These are phyloP conservation scores for Notodonta dromedarius DNA, from an alignment of 2,888 invertebrate genomes.

Conservation along the genomic window DNA sequence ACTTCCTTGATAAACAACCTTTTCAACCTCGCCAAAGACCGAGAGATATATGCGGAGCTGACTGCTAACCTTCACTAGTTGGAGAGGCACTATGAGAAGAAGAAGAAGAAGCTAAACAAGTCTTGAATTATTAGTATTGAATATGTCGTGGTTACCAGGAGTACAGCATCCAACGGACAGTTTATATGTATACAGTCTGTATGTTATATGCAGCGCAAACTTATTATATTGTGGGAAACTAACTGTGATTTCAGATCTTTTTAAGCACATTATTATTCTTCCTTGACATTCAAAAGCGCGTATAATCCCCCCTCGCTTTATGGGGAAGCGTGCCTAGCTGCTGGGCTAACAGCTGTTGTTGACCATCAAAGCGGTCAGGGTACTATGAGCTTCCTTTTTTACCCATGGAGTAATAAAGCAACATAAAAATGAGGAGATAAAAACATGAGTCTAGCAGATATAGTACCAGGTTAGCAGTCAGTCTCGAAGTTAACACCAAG, in stretches of 20 bases:
- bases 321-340: too few relatives aligned
- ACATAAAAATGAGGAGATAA: neutral
- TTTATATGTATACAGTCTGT: constrained; percentile 18
- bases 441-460: neutral
- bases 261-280: constrained; percentile 9
- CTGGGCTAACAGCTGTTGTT: too few relatives aligned
- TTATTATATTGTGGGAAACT: too few relatives aligned
- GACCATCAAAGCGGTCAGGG: too few relatives aligned
- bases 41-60: too few relatives aligned
- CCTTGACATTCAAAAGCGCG: too few relatives aligned
- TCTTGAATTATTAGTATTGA: constrained; percentile 5
- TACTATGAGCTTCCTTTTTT: neutral
- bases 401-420: neutral
- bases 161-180: constrained; percentile 24
- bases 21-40: too few relatives aligned
- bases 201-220: constrained; percentile 5
- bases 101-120: too few relatives aligned
- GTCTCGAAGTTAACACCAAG: neutral
- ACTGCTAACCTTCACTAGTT: too few relatives aligned
- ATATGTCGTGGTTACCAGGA: constrained; percentile 12
- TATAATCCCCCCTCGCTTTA: too few relatives aligned
- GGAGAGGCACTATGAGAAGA: too few relatives aligned
- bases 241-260: constrained; percentile 45
- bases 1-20: too few relatives aligned
- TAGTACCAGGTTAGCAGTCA: neutral